Evolutionary conservation across 2,888 invertebrate species (phyloP).

Genomic region (Scrobipalpa atriplicella): DNA sequence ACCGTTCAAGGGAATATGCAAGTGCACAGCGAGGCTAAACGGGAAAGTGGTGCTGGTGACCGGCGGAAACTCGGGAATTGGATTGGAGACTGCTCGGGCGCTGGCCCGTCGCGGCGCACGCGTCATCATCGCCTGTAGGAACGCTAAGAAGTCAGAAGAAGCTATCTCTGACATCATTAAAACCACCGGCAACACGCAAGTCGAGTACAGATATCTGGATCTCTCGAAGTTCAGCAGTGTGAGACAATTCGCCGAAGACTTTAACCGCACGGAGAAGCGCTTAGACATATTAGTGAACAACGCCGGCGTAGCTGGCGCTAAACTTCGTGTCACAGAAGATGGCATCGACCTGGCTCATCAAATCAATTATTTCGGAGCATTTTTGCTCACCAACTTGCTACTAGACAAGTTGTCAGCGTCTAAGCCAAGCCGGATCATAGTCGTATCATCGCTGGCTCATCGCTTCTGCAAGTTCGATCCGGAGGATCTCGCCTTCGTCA

Average conservation of each 20-base stretch:
- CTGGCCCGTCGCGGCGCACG: slow-evolving; percentile 88
- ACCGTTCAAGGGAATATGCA: slow-evolving; percentile 53
- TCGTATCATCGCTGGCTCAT: slow-evolving; percentile 67
- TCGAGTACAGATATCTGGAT: slow-evolving; percentile 82
- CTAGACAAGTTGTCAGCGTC: slow-evolving; percentile 69
- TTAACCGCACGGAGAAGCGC: slow-evolving; percentile 73
- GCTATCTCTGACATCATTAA: slow-evolving; percentile 86
- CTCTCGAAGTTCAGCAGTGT: slow-evolving; percentile 77
- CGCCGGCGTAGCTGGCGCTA: slow-evolving; percentile 76
- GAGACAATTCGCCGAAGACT: slow-evolving; percentile 83
- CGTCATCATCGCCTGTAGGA: slow-evolving; percentile 88
- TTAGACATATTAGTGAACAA: slow-evolving; percentile 86
- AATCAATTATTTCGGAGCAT: slow-evolving; percentile 87
- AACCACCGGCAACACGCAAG: slow-evolving; percentile 86
- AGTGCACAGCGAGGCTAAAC: slow-evolving; percentile 52
- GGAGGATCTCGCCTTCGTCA: slow-evolving; percentile 45
- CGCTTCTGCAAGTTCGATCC: slow-evolving; percentile 74
- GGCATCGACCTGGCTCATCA: slow-evolving; percentile 85
- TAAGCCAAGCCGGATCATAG: slow-evolving; percentile 68
- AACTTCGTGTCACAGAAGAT: slow-evolving; percentile 75
- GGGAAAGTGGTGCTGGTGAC: slow-evolving; percentile 88
- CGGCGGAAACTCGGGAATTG: slow-evolving; percentile 92
- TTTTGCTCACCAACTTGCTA: slow-evolving; percentile 82
- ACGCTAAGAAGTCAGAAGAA: slow-evolving; percentile 86
- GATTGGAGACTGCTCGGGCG: slow-evolving; percentile 88